Conservation (phyloP, 2,797 vertebrate species). For the Argyrosomus regius region DNA sequence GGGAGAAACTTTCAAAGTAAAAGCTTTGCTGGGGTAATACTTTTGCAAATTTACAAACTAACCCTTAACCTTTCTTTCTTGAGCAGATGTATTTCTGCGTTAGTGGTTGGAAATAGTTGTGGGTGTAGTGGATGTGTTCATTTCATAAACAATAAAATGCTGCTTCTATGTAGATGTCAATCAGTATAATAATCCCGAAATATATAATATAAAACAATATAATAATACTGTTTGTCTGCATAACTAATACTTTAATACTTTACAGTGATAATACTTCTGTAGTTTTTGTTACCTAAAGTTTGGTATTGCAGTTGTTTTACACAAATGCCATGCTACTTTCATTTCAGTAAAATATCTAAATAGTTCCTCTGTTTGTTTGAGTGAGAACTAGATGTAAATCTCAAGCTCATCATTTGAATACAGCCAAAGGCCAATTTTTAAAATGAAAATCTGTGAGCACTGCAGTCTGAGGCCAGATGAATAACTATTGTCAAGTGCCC, state of each 20-base stretch:
- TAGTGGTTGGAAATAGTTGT: background rate
- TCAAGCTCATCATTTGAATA: background rate
- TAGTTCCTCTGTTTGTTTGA: background rate
- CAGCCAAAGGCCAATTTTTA: background rate
- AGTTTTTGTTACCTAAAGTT: background rate
- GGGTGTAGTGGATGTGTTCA: too few relatives aligned
- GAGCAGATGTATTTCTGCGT: background rate
- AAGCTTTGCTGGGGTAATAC: background rate
- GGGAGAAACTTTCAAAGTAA: constrained; percentile 18
- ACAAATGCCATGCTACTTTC: background rate
- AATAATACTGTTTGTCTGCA: too few relatives aligned
- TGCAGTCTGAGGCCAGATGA: too few relatives aligned
- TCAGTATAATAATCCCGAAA: background rate
- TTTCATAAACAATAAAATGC: background rate
- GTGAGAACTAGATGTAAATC: background rate
- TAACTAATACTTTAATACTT: background rate
- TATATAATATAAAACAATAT: background rate
- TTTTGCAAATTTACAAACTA: background rate
- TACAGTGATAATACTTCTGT: background rate
- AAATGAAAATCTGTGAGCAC: too few relatives aligned
- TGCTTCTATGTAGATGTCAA: background rate
- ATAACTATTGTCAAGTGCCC: too few relatives aligned
- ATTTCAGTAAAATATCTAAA: background rate
- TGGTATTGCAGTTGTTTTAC: background rate
- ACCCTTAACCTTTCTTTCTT: background rate